Percentiles rank a stretch among this genome's conserved stretches.
These are phyloP conservation scores for Pristionchus pacificus DNA, from an alignment of 1,140 invertebrate genomes.

Conservation along the genomic window DNA sequence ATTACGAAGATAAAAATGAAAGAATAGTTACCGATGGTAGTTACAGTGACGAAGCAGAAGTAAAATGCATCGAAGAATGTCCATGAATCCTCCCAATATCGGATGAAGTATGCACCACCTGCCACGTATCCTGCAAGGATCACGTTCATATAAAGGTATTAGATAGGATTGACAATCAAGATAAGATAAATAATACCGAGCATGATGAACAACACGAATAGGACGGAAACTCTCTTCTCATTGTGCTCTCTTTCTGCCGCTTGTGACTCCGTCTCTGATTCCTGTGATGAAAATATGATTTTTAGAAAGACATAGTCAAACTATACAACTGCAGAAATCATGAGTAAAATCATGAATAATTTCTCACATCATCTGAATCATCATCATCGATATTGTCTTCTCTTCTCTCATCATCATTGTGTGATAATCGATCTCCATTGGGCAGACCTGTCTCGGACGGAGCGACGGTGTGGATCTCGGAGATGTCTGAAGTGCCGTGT, in stretches of 20 bases:
- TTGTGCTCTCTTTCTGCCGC: slow-evolving; percentile 22
- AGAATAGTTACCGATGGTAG: slow-evolving; percentile 48
- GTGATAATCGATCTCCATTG: not conserved
- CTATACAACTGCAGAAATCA: slow-evolving; percentile 18
- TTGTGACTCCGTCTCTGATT: slow-evolving; percentile 35
- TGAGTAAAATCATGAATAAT: slow-evolving; percentile 12
- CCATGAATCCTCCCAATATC: slow-evolving; percentile 54
- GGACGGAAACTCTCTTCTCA: slow-evolving; percentile 53
- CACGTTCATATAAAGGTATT: not conserved
- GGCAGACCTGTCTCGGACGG: not conserved
- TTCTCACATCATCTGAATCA: slow-evolving; percentile 42
- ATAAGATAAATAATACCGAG: no score
- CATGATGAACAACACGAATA: slow-evolving; percentile 57
- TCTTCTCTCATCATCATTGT: no score
- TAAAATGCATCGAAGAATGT: slow-evolving; percentile 56
- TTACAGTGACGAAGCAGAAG: slow-evolving; percentile 58
- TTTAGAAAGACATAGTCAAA: slow-evolving; percentile 2
- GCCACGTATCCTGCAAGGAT: slow-evolving; percentile 50
- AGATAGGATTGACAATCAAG: not conserved
- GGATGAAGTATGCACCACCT: slow-evolving; percentile 56
- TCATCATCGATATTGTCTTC: slow-evolving; percentile 22
- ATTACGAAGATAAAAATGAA: not conserved
- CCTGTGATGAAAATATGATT: no score
- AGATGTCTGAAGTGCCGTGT: slow-evolving; percentile 50
- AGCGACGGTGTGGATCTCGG: slow-evolving; percentile 47